Evolutionary conservation across 2,797 vertebrate species (phyloP).

Genomic region (Pseudocheirus occidentalis): DNA sequence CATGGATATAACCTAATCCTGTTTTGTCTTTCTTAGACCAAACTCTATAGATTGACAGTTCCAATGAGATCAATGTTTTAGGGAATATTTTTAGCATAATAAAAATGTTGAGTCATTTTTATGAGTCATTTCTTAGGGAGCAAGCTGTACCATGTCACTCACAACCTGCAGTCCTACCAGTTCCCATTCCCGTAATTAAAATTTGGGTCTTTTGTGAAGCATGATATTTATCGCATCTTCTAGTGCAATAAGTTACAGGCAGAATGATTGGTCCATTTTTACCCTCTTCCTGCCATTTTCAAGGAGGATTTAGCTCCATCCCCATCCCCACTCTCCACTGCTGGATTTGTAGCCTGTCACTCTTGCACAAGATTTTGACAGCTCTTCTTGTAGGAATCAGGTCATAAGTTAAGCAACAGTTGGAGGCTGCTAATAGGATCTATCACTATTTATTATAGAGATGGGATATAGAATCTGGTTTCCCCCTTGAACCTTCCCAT

Average conservation of each 20-base stretch:
- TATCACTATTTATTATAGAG: neutral
- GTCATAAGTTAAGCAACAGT: neutral
- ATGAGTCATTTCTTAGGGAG: neutral
- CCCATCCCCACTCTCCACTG: neutral
- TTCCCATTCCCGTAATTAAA: neutral
- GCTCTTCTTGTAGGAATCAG: neutral
- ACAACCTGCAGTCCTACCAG: neutral
- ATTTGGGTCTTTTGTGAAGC: neutral
- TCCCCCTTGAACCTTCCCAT: too few species aligned
- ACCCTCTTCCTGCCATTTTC: too few species aligned
- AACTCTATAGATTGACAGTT: too few species aligned
- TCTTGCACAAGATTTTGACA: neutral
- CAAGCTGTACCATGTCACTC: neutral
- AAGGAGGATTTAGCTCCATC: too few species aligned
- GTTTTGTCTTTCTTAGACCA: too few species aligned
- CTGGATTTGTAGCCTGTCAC: neutral
- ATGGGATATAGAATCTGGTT: too few species aligned
- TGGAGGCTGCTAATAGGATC: neutral
- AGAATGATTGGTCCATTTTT: neutral
- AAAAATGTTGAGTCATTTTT: neutral
- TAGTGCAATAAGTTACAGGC: neutral
- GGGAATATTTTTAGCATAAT: neutral
- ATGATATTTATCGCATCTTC: neutral
- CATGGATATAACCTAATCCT: too few species aligned
- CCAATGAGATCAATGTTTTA: neutral